phyloP scores from a whole-genome alignment of 2,888 invertebrate genomes.

The Himalopsyche japonica region DNA sequence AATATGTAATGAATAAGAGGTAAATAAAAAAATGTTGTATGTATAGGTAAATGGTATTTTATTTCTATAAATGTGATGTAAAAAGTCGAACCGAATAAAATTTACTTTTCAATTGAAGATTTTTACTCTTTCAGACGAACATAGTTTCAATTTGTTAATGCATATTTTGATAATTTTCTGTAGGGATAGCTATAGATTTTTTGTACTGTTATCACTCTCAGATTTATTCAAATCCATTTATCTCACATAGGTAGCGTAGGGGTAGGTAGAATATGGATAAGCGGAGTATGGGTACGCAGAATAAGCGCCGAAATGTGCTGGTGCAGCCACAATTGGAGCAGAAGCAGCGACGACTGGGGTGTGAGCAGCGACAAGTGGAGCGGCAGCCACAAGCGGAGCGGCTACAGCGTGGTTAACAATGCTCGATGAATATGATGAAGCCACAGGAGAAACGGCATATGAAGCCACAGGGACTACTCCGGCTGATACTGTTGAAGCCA shows the following conservation, averaged over 20 bases:
- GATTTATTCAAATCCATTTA: background rate
- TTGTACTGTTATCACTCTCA: too few relatives aligned
- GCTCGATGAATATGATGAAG: slow-evolving; percentile 75
- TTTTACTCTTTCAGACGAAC: too few relatives aligned
- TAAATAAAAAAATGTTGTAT: too few relatives aligned
- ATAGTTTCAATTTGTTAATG: too few relatives aligned
- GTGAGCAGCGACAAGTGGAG: slow-evolving; percentile 44
- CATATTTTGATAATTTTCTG: too few relatives aligned
- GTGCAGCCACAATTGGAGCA: slow-evolving; percentile 48
- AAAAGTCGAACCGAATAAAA: too few relatives aligned
- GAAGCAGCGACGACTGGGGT: slow-evolving; percentile 35
- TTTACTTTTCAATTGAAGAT: too few relatives aligned
- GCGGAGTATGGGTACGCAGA: slow-evolving; percentile 42
- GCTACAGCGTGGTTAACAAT: slow-evolving; percentile 76
- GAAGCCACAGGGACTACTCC: slow-evolving; percentile 49
- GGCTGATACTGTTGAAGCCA: slow-evolving; percentile 47
- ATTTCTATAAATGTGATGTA: too few relatives aligned
- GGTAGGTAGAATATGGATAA: slow-evolving; percentile 16
- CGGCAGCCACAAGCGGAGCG: slow-evolving; percentile 57
- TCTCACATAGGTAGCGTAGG: slow-evolving; percentile 51
- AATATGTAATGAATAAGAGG: too few relatives aligned
- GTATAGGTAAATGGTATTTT: too few relatives aligned
- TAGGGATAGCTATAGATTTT: too few relatives aligned
- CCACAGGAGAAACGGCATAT: slow-evolving; percentile 62
- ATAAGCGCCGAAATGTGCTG: slow-evolving; percentile 46